A percentile compares a stretch with the other conserved stretches of the same genome.
Conservation (phyloP, 2,113 vertebrate species). For the Eptesicus fuscus region DNA sequence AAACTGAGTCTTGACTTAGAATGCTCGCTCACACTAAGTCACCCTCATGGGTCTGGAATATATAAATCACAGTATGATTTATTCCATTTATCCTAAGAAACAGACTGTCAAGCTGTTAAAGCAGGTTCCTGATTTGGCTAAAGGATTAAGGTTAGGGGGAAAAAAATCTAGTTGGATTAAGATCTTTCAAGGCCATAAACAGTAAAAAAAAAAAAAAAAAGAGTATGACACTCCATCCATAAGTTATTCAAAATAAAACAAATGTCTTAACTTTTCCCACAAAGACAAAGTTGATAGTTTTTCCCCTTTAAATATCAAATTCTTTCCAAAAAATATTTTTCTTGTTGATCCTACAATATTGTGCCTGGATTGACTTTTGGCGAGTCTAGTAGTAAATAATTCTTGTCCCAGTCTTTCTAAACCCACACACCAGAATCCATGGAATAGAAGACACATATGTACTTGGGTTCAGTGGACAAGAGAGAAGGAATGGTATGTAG, state of each 20-base stretch:
- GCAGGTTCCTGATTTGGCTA: neutral
- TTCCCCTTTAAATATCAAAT: neutral
- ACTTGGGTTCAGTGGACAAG: neutral
- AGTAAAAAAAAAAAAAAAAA: too few relatives aligned
- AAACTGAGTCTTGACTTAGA: neutral
- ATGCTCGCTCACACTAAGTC: neutral
- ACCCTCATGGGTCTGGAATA: neutral
- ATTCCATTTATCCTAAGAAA: neutral
- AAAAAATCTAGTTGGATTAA: neutral
- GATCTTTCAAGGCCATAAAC: neutral
- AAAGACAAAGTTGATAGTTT: neutral
- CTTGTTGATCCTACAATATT: neutral
- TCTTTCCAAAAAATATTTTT: neutral
- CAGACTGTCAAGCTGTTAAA: neutral
- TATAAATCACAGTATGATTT: neutral
- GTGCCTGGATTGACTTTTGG: neutral
- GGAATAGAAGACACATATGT: neutral
- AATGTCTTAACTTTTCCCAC: neutral
- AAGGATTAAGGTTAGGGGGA: neutral
- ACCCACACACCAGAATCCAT: neutral
- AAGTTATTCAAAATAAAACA: constrained; percentile 6
- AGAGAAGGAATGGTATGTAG: neutral
- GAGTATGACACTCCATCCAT: neutral
- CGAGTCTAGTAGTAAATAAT: neutral
- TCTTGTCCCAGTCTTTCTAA: neutral